These are phyloP conservation scores for Hipposideros larvatus DNA, from an alignment of 2,797 vertebrate species.

Conservation along the genomic window DNA sequence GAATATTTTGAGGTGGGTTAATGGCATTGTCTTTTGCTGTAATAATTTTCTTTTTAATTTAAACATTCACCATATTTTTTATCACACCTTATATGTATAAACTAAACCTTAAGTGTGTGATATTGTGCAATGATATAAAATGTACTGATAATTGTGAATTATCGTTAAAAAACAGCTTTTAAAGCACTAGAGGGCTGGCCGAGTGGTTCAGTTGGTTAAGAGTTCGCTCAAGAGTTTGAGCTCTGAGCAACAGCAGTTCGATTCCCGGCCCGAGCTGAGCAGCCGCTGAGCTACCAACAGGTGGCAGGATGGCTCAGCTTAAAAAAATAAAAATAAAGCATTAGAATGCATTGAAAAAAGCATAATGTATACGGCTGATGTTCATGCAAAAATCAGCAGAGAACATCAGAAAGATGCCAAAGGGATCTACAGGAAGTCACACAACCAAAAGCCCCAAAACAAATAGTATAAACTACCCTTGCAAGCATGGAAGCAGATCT, in stretches of 20 bases:
- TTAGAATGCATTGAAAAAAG: neutral
- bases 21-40: too few species aligned
- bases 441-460: neutral
- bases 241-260: too few species aligned
- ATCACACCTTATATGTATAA: neutral
- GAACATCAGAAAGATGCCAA: neutral
- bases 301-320: too few species aligned
- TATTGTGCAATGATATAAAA: neutral
- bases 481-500: neutral
- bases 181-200: neutral
- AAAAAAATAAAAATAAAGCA: neutral
- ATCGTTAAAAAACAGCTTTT: constrained; percentile 25
- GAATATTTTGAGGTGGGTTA: too few species aligned
- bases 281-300: too few species aligned
- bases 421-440: neutral
- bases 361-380: neutral
- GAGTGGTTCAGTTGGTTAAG: too few species aligned
- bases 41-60: too few species aligned
- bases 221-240: too few species aligned
- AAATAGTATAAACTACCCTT: neutral
- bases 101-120: neutral
- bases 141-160: neutral
- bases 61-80: too few species aligned
- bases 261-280: too few species aligned
- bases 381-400: constrained; percentile 35